These are phyloP conservation scores for Barbus barbus DNA, from an alignment of 2,113 vertebrate species.

Conservation along the genomic window DNA sequence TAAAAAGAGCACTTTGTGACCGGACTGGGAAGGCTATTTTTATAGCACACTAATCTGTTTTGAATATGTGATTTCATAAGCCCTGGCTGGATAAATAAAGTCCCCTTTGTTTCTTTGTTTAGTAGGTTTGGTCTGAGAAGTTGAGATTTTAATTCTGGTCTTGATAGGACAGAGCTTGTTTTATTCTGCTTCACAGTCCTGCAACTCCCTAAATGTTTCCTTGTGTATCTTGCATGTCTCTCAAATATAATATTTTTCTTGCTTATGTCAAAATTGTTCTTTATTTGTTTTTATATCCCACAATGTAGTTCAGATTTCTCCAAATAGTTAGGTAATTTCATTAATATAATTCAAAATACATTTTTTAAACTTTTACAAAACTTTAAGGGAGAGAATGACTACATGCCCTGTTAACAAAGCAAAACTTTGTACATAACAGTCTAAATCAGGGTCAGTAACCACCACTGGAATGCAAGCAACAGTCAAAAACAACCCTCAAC, in stretches of 20 bases:
- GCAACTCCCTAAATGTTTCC: neutral
- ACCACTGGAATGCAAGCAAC: neutral
- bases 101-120: conserved; percentile 24
- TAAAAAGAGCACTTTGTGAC: neutral
- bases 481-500: neutral
- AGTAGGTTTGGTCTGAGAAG: neutral
- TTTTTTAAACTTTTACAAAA: neutral
- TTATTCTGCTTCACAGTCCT: conserved; percentile 5
- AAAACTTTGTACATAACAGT: too few species aligned
- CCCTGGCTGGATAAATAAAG: conserved; percentile 15
- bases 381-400: too few species aligned
- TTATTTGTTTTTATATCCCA: neutral
- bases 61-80: conserved; percentile 23
- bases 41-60: neutral
- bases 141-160: neutral
- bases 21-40: neutral
- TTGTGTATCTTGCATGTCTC: neutral
- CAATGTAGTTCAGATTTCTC: neutral
- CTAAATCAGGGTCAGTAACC: neutral
- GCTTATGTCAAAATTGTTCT: neutral
- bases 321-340: neutral
- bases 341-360: neutral
- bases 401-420: neutral
- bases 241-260: neutral
- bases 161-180: neutral